Percentiles rank a stretch among this genome's conserved stretches.
phyloP scores from a whole-genome alignment of 2,888 invertebrate genomes.

The Drosophila limbata region DNA sequence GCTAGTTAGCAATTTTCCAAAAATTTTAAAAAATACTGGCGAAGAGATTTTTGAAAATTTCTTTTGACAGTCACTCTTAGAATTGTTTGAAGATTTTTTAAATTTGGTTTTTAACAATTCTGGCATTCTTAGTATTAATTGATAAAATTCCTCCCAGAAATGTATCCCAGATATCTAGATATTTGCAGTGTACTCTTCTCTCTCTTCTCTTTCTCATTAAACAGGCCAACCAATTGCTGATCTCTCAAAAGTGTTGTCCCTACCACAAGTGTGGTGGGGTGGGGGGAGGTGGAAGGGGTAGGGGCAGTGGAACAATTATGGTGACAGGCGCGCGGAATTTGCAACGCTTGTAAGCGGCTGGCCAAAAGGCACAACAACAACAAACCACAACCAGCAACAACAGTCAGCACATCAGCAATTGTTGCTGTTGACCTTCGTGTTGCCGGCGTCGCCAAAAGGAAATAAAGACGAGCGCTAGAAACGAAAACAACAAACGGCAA shows the following conservation, averaged over 20 bases:
- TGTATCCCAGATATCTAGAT: background rate
- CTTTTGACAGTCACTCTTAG: too few relatives aligned
- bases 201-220: constrained; percentile 59
- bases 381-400: constrained; percentile 29
- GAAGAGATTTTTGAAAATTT: too few relatives aligned
- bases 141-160: background rate
- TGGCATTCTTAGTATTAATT: background rate
- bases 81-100: too few relatives aligned
- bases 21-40: too few relatives aligned
- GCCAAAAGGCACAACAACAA: constrained; percentile 63
- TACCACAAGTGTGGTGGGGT: constrained; percentile 1
- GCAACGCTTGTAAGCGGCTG: constrained; percentile 78
- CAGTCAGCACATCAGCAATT: constrained; percentile 38
- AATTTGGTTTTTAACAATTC: background rate
- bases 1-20: too few relatives aligned
- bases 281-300: background rate
- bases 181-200: background rate
- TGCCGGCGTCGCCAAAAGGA: constrained; percentile 64
- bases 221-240: constrained; percentile 56
- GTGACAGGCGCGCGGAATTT: constrained; percentile 77
- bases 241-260: constrained; percentile 56
- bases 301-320: constrained; percentile 68
- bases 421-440: constrained; percentile 67
- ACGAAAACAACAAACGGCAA: constrained; percentile 52
- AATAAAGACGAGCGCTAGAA: constrained; percentile 65